Evolutionary conservation across 2,113 vertebrate species (phyloP).

Genomic region (Psilopogon haemacephalus): DNA sequence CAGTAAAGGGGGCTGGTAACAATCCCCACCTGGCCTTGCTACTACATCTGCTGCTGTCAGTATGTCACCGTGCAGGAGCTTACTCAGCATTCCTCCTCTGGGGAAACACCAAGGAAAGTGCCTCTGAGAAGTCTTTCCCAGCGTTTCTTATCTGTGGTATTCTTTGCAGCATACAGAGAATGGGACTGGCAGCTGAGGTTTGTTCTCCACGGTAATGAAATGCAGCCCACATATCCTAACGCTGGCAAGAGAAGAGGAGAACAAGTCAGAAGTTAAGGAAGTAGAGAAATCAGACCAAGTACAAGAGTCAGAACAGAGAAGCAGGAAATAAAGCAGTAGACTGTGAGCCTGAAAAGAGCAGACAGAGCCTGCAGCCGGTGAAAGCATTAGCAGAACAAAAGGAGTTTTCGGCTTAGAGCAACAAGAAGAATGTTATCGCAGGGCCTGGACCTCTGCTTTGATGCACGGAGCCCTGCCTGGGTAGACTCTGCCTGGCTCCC

Average conservation of each 20-base stretch:
- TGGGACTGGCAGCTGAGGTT: not conserved
- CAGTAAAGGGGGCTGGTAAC: not conserved
- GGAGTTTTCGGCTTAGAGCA: slow-evolving; percentile 28
- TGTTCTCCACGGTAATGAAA: slow-evolving; percentile 49
- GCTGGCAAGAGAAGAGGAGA: slow-evolving; percentile 62
- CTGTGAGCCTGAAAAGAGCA: slow-evolving; percentile 52
- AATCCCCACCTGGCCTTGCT: not conserved
- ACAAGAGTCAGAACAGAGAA: slow-evolving; percentile 62
- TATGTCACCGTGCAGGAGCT: rapidly evolving
- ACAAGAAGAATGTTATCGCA: slow-evolving; percentile 27
- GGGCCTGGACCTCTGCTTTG: slow-evolving; percentile 23
- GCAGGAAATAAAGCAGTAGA: slow-evolving; percentile 59
- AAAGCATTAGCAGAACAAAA: slow-evolving; percentile 62
- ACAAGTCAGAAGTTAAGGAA: slow-evolving; percentile 69
- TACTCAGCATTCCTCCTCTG: not conserved
- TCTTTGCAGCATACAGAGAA: not conserved
- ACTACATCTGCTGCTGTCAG: not conserved
- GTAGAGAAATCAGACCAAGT: slow-evolving; percentile 56
- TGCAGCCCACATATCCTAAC: slow-evolving; percentile 55
- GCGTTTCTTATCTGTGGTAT: not conserved
- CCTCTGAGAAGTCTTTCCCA: not conserved
- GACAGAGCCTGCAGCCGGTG: slow-evolving; percentile 45
- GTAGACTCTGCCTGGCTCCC: not conserved
- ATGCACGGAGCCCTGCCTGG: not conserved
- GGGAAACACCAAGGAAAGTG: not conserved